Evolutionary conservation across 2,888 invertebrate genomes (phyloP).

Genomic region (Nowickia ferox): DNA sequence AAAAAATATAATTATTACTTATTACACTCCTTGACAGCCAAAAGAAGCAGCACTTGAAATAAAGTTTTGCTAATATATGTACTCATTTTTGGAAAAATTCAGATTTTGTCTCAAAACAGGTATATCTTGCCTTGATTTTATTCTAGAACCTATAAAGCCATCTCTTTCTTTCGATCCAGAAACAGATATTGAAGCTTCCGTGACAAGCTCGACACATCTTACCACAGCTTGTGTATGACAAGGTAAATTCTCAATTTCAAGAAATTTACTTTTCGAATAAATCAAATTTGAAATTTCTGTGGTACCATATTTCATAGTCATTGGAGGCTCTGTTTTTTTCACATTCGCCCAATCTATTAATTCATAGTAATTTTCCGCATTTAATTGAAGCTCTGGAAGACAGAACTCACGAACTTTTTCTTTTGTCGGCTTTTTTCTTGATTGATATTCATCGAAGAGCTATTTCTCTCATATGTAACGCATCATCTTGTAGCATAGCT

Average conservation of each 20-base stretch:
- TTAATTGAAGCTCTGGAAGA: slow-evolving; percentile 39
- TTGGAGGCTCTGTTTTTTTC: slow-evolving; percentile 37
- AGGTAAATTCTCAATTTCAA: slow-evolving; percentile 14
- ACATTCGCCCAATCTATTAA: slow-evolving; percentile 58
- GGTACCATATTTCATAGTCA: slow-evolving; percentile 30
- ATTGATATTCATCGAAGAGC: slow-evolving; percentile 17
- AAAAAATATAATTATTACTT: slow-evolving; percentile 6
- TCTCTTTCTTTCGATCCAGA: slow-evolving; percentile 52
- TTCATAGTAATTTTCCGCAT: slow-evolving; percentile 54
- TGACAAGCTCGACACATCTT: slow-evolving; percentile 56
- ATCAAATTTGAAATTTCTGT: slow-evolving; percentile 36
- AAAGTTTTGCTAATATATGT: background rate
- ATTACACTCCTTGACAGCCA: too few species aligned
- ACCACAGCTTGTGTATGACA: slow-evolving; percentile 39
- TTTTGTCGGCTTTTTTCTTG: background rate
- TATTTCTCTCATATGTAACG: slow-evolving; percentile 4
- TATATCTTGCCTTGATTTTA: slow-evolving; percentile 36
- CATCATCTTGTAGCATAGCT: slow-evolving; percentile 50
- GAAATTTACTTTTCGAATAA: slow-evolving; percentile 9
- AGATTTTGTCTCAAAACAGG: background rate
- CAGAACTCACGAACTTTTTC: background rate
- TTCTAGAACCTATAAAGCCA: slow-evolving; percentile 47
- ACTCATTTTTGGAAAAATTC: background rate
- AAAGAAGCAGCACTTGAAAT: slow-evolving; percentile 2
- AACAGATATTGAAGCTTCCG: slow-evolving; percentile 54